Conservation (phyloP, 2,113 vertebrate genomes). For the Grammomys surdaster region DNA sequence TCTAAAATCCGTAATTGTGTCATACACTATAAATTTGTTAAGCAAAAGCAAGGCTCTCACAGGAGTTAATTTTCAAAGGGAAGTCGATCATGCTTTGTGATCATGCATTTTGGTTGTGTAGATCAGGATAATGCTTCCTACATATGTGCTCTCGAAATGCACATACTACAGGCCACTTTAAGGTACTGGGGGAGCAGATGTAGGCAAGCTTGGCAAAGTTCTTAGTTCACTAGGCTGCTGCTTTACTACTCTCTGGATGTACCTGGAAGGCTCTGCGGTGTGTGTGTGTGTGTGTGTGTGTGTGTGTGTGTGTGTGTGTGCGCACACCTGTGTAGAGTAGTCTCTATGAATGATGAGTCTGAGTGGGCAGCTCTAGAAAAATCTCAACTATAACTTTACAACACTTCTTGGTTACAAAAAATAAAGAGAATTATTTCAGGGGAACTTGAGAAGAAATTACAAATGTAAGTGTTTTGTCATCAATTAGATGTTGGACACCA, state of each 20-base stretch:
- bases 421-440: background rate
- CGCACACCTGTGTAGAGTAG: background rate
- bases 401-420: conserved; percentile 16
- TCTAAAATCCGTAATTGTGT: background rate
- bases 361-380: background rate
- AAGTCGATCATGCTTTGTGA: background rate
- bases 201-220: background rate
- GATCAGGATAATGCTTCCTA: background rate
- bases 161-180: too few relatives aligned
- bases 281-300: too few relatives aligned
- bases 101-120: background rate
- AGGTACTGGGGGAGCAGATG: too few relatives aligned
- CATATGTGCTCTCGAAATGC: background rate
- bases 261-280: background rate
- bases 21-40: background rate
- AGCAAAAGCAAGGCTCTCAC: background rate
- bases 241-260: background rate
- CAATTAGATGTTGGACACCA: background rate
- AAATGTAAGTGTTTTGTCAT: background rate
- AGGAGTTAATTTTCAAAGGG: background rate
- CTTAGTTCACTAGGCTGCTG: background rate
- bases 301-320: too few relatives aligned
- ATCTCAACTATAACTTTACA: background rate
- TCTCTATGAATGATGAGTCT: background rate
- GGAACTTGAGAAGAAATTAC: background rate